Conservation (phyloP, 2,113 vertebrate species). For the Anser cygnoides region DNA sequence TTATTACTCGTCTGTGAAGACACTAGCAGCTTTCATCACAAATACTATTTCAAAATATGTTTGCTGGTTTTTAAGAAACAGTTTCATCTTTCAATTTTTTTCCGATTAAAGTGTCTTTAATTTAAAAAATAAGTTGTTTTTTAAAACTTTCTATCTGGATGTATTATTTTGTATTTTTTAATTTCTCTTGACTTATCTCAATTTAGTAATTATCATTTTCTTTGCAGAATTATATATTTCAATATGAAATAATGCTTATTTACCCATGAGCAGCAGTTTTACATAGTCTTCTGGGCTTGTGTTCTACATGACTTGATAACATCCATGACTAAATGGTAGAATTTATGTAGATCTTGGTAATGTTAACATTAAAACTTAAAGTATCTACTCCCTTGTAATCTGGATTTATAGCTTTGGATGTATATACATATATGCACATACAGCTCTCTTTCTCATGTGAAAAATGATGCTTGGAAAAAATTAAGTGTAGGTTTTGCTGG, state of each 20-base stretch:
- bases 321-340: neutral
- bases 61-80: neutral
- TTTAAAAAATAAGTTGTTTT: neutral
- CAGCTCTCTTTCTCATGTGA: neutral
- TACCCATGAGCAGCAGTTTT: neutral
- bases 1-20: neutral
- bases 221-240: neutral
- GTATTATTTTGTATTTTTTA: neutral
- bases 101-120: neutral
- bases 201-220: neutral
- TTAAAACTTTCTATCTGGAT: too few relatives aligned
- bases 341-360: neutral
- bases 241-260: neutral
- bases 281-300: neutral
- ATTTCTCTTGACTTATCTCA: neutral
- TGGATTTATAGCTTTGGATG: neutral
- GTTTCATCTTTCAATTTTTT: neutral
- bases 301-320: neutral
- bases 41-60: neutral
- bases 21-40: neutral
- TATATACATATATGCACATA: neutral
- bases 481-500: neutral
- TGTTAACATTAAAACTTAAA: neutral
- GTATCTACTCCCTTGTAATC: neutral
- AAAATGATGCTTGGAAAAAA: neutral